Evolutionary conservation across 1,140 invertebrate genomes (phyloP).

Genomic region (Phthorimaea operculella): DNA sequence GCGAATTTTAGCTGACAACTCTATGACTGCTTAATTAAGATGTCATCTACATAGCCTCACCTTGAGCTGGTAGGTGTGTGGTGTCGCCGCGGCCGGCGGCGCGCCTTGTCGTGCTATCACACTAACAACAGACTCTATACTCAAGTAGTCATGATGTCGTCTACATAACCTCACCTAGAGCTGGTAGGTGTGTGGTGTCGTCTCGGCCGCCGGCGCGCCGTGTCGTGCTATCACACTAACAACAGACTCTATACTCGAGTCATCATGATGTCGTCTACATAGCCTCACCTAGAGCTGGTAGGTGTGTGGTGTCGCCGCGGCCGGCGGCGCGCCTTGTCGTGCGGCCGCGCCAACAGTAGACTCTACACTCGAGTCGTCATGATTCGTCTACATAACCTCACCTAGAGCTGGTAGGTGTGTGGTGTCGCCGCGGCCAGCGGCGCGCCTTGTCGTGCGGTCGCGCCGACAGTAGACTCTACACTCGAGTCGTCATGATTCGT

Average conservation of each 20-base stretch:
- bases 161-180: conserved; percentile 37
- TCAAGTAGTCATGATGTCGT: conserved; percentile 31
- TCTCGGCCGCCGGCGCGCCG: conserved; percentile 40
- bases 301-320: conserved; percentile 45
- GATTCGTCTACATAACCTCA: too few species aligned
- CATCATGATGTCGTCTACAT: too few species aligned
- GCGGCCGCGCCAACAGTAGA: conserved; percentile 15
- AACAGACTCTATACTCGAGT: too few species aligned
- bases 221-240: conserved; percentile 23
- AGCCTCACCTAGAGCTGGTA: conserved; percentile 42
- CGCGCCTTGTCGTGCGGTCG: conserved; percentile 30
- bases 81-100: conserved; percentile 33
- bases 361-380: too few species aligned
- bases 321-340: conserved; percentile 38
- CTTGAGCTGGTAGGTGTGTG: conserved; percentile 42
- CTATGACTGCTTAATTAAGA: too few species aligned
- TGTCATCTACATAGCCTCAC: conserved; percentile 22
- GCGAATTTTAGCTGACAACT: too few species aligned
- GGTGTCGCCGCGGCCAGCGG: conserved; percentile 44
- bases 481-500: conserved; percentile 51
- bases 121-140: conserved; percentile 44
- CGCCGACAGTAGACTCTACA: conserved; percentile 41
- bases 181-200: conserved; percentile 40
- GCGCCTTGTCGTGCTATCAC: conserved; percentile 27
- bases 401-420: conserved; percentile 44